phyloP scores from a whole-genome alignment of 2,113 vertebrate genomes.

The Oceanodroma tethys region DNA sequence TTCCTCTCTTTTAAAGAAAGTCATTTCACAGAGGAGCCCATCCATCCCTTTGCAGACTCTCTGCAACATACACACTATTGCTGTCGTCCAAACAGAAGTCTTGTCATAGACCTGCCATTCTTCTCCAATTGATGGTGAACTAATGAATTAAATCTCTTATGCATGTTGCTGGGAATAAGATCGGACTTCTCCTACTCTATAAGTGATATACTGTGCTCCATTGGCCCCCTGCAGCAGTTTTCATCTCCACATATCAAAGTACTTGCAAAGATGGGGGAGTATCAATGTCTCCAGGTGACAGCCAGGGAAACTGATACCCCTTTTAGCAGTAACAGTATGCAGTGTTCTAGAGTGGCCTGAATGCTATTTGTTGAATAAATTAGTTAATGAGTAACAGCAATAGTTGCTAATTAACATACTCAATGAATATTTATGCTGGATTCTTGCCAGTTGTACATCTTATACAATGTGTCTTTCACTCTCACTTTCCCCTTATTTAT shows the following conservation, averaged over 20 bases:
- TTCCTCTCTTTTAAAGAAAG: neutral
- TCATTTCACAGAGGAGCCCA: neutral
- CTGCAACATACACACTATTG: accelerated
- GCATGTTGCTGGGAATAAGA: neutral
- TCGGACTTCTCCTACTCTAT: neutral
- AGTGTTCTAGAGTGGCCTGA: constrained; percentile 56
- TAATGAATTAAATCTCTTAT: neutral
- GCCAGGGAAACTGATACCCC: constrained; percentile 53
- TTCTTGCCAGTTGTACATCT: constrained; percentile 31
- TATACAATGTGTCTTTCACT: constrained; percentile 64
- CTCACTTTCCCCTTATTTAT: constrained; percentile 59
- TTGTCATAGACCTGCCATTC: neutral
- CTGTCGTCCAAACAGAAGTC: neutral
- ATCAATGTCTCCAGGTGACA: constrained; percentile 67
- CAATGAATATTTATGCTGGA: constrained; percentile 66
- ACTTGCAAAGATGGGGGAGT: constrained; percentile 12
- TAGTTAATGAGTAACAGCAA: constrained; percentile 67
- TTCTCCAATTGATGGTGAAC: neutral
- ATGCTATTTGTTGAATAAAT: constrained; percentile 68
- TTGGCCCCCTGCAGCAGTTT: neutral
- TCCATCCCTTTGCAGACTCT: neutral
- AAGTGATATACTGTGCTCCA: neutral
- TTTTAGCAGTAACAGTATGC: constrained; percentile 60
- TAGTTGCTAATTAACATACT: constrained; percentile 66
- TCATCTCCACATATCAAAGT: constrained; percentile 16